phyloP scores from a whole-genome alignment of 2,797 vertebrate genomes.

The Falco cherrug region DNA sequence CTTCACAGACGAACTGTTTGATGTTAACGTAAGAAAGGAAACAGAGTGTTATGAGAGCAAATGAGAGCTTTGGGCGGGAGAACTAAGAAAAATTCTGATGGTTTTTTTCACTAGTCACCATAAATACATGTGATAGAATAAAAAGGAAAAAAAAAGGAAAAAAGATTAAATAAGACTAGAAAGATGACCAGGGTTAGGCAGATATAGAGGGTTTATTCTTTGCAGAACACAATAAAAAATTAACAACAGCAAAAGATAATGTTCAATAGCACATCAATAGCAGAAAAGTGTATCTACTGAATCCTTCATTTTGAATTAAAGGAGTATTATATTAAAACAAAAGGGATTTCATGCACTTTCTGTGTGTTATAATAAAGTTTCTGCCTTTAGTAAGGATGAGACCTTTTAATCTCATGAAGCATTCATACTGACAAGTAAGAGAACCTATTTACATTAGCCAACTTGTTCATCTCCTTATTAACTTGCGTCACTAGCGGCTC shows the following conservation, averaged over 20 bases:
- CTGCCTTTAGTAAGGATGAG: not conserved
- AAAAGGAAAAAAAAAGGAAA: not conserved
- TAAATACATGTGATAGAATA: not conserved
- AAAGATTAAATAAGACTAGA: not conserved
- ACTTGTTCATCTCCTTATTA: not conserved
- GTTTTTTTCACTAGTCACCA: not conserved
- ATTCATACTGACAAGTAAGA: slow-evolving; percentile 19
- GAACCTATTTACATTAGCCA: not conserved
- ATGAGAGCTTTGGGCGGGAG: not conserved
- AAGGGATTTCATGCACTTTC: not conserved
- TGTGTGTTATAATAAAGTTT: not conserved
- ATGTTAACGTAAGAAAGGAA: slow-evolving; percentile 8
- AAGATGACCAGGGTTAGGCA: not conserved
- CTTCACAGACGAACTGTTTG: slow-evolving; percentile 22
- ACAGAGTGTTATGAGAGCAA: not conserved
- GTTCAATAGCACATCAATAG: not conserved
- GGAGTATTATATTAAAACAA: slow-evolving; percentile 3
- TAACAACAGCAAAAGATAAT: not conserved
- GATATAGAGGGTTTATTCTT: not conserved
- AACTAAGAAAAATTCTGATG: not conserved
- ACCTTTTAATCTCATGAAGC: not conserved
- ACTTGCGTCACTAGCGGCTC: not conserved
- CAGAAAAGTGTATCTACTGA: not conserved
- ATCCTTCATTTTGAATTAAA: not conserved
- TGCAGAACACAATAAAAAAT: not conserved